phyloP scores from a whole-genome alignment of 2,113 vertebrate species.

The Mionectes macconnelli region DNA sequence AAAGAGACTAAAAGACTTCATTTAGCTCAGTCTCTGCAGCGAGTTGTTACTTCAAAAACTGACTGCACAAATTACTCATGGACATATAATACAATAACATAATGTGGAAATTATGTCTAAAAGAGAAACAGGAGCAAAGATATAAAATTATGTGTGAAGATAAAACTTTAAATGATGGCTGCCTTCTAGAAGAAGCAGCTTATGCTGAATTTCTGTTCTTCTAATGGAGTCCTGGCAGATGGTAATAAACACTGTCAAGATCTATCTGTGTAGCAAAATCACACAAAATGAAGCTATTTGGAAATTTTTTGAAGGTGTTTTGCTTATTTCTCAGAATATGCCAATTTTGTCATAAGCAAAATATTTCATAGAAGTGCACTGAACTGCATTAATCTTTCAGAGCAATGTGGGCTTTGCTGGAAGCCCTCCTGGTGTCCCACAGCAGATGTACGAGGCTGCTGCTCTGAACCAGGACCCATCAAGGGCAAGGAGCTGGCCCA shows the following conservation, averaged over 20 bases:
- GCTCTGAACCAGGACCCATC: neutral
- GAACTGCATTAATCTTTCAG: neutral
- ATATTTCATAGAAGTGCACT: accelerated
- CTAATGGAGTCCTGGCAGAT: neutral
- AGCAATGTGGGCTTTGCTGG: neutral
- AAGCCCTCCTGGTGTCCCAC: accelerated
- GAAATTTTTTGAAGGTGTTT: neutral
- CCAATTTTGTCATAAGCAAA: neutral
- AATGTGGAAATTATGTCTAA: neutral
- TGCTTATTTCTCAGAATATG: neutral
- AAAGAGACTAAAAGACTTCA: neutral
- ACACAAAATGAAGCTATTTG: neutral
- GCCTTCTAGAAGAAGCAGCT: neutral
- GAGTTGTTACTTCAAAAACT: neutral
- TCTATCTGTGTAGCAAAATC: neutral
- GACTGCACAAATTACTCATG: neutral
- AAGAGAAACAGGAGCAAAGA: neutral
- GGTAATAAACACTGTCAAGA: neutral
- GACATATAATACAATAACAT: neutral
- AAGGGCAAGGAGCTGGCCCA: accelerated
- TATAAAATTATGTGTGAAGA: neutral
- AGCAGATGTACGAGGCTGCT: neutral
- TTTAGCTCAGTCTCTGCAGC: neutral
- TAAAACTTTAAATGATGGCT: neutral
- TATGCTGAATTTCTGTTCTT: neutral